These are phyloP conservation scores for Drosophila subquinaria DNA, from an alignment of 2,888 invertebrate genomes.

Conservation along the genomic window DNA sequence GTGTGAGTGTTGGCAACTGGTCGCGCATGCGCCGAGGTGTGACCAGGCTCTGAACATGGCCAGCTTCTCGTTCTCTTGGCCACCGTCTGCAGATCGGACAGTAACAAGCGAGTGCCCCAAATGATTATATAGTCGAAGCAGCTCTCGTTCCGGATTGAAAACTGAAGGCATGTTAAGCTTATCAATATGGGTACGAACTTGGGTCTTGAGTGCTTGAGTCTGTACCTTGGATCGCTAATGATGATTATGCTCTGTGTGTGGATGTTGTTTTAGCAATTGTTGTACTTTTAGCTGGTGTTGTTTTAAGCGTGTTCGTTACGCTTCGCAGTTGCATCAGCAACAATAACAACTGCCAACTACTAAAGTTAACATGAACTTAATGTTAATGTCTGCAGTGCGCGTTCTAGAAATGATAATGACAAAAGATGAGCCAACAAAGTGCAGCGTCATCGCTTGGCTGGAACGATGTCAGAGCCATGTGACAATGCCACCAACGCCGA, in stretches of 20 bases:
- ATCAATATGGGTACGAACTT: conserved; percentile 42
- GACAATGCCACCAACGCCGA: conserved; percentile 46
- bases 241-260: conserved; percentile 64
- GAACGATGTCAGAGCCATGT: conserved; percentile 52
- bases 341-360: conserved; percentile 24
- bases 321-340: conserved; percentile 77
- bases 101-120: conserved; percentile 67
- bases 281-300: conserved; percentile 42
- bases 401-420: conserved; percentile 78
- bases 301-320: conserved; percentile 79
- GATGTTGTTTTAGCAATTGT: conserved; percentile 61
- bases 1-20: conserved; percentile 29
- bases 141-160: conserved; percentile 33
- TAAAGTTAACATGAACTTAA: conserved; percentile 58
- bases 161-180: conserved; percentile 38
- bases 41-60: conserved; percentile 48
- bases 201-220: conserved; percentile 8
- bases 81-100: conserved; percentile 20
- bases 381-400: conserved; percentile 70
- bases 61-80: conserved; percentile 22
- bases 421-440: conserved; percentile 55
- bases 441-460: conserved; percentile 70
- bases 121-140: conserved; percentile 62
- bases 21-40: conserved; percentile 67
- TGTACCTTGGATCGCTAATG: conserved; percentile 62